Conservation (phyloP, 1,140 invertebrate species). For the Cylas formicarius region DNA sequence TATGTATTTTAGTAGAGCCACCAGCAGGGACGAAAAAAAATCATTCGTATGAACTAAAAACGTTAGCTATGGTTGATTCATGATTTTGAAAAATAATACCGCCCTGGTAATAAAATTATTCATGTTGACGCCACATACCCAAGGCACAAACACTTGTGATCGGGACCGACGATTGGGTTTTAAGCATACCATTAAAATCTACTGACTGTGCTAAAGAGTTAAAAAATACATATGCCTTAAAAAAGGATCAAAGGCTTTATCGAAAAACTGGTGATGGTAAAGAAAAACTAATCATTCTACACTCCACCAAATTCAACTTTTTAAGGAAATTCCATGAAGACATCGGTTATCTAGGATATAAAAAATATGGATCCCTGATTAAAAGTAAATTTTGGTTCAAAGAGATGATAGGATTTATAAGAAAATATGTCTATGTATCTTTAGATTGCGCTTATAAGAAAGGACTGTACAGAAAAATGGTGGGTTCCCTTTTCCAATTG, state of each 20-base stretch:
- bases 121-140: slow-evolving; percentile 6
- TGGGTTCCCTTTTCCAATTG: slow-evolving; percentile 13
- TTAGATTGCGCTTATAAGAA: slow-evolving; percentile 12
- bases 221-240: neutral
- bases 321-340: slow-evolving; percentile 15
- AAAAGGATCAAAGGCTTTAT: neutral
- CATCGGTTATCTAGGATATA: slow-evolving; percentile 7
- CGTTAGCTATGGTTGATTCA: neutral
- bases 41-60: neutral
- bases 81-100: slow-evolving; percentile 4
- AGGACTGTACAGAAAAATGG: slow-evolving; percentile 3
- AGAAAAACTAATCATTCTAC: slow-evolving; percentile 5
- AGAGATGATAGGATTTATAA: slow-evolving; percentile 12
- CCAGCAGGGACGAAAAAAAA: neutral
- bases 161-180: neutral
- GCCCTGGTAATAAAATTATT: neutral
- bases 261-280: neutral
- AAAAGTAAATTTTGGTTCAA: slow-evolving; percentile 11
- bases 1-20: neutral
- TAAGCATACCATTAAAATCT: slow-evolving; percentile 3
- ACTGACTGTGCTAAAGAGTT: neutral
- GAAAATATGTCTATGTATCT: slow-evolving; percentile 14
- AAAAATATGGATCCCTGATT: slow-evolving; percentile 8
- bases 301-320: slow-evolving; percentile 5
- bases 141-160: neutral